phyloP scores from a whole-genome alignment of 1,140 invertebrate species.

The Drosophila kohkoa region DNA sequence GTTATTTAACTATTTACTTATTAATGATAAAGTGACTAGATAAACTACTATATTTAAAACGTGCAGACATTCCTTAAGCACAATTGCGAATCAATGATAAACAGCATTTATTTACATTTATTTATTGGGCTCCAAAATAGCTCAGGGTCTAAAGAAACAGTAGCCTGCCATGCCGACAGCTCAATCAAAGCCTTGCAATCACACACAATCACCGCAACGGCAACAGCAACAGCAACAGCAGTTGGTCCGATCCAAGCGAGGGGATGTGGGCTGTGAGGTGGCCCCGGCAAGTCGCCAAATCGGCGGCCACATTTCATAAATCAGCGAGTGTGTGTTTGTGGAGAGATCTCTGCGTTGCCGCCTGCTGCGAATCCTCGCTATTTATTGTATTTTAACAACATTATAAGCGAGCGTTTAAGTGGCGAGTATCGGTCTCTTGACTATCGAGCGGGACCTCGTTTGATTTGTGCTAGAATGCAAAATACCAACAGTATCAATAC shows the following conservation, averaged over 20 bases:
- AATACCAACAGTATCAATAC: constrained; percentile 9
- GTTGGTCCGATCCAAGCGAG: constrained; percentile 31
- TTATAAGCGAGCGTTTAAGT: constrained; percentile 82
- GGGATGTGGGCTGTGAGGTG: constrained; percentile 4
- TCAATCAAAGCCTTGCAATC: constrained; percentile 73
- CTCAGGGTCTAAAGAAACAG: constrained; percentile 53
- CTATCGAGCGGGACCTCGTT: constrained; percentile 56
- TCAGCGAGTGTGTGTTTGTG: constrained; percentile 55
- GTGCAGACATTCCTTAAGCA: too few species aligned
- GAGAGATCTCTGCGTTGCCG: constrained; percentile 43
- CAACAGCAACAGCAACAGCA: constrained; percentile 34
- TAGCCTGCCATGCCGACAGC: constrained; percentile 71
- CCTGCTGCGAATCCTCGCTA: constrained; percentile 80
- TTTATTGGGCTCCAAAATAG: constrained; percentile 17
- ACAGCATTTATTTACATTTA: not conserved
- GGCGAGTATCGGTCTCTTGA: constrained; percentile 52
- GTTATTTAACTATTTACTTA: too few species aligned
- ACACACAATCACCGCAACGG: constrained; percentile 53
- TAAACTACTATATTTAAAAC: too few species aligned
- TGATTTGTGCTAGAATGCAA: constrained; percentile 82
- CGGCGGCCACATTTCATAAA: constrained; percentile 78
- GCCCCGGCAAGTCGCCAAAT: constrained; percentile 63
- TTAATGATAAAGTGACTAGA: too few species aligned
- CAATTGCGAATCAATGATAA: too few species aligned
- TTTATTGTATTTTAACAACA: constrained; percentile 83